Conservation (phyloP, 2,888 invertebrate genomes). For the Resseliella maxima region DNA sequence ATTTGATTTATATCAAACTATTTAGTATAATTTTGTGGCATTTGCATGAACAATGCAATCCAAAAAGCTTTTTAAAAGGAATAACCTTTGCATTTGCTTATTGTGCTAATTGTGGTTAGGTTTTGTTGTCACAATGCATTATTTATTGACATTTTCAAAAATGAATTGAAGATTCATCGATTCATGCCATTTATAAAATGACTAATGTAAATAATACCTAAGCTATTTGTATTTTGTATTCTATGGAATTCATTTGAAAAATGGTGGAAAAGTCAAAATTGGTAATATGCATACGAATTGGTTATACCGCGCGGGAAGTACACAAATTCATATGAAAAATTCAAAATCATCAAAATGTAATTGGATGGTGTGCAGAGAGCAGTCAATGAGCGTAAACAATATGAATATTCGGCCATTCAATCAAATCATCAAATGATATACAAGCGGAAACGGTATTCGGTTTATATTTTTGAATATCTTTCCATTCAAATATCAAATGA, state of each 20-base stretch:
- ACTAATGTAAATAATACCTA: background rate
- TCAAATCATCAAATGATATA: too few species aligned
- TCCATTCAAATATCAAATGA: too few species aligned
- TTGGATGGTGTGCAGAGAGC: background rate
- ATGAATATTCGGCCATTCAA: too few species aligned
- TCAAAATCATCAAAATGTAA: slow-evolving; percentile 19
- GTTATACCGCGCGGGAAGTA: background rate
- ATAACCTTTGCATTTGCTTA: background rate
- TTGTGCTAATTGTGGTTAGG: background rate
- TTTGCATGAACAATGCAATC: background rate
- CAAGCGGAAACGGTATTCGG: too few species aligned
- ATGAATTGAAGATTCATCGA: slow-evolving; percentile 21
- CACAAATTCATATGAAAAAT: background rate
- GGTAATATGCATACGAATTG: background rate
- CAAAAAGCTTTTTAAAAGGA: background rate
- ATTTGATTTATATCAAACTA: too few species aligned
- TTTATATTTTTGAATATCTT: too few species aligned
- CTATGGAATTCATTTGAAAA: background rate
- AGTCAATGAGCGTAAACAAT: background rate
- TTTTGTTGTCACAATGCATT: background rate
- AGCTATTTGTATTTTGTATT: background rate
- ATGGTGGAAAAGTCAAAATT: background rate
- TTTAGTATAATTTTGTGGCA: too few species aligned
- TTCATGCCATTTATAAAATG: background rate
- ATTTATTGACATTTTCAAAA: slow-evolving; percentile 25